A percentile compares a stretch with the other conserved stretches of the same genome.
These are phyloP conservation scores for Vespertilio murinus DNA, from an alignment of 2,797 vertebrate genomes.

Conservation along the genomic window DNA sequence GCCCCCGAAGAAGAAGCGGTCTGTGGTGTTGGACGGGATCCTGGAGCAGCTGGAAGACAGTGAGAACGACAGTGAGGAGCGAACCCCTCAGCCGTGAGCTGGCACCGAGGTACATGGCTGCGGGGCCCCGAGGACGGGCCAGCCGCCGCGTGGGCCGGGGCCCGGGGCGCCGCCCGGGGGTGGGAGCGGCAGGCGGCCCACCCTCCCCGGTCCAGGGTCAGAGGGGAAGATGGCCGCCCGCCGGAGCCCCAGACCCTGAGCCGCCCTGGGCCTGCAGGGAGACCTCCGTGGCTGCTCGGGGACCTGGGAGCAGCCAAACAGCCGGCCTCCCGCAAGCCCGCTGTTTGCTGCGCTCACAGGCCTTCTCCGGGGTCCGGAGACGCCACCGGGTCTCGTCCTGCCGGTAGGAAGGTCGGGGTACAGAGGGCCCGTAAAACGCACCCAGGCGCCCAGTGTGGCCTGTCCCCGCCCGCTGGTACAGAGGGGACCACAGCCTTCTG, in stretches of 20 bases:
- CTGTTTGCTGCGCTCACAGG: fast-evolving
- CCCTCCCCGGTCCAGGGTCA: background rate
- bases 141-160: background rate
- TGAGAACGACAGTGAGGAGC: slow-evolving; percentile 67
- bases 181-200: background rate
- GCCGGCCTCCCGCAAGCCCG: fast-evolving
- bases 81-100: slow-evolving; percentile 46
- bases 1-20: slow-evolving; percentile 87
- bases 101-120: slow-evolving; percentile 38
- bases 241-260: background rate
- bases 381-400: background rate
- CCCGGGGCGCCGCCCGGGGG: fast-evolving
- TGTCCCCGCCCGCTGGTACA: too few relatives aligned
- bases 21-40: slow-evolving; percentile 90
- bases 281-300: fast-evolving
- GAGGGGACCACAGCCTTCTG: background rate
- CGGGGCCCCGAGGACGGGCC: background rate
- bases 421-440: too few relatives aligned
- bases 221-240: background rate
- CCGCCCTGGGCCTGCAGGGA: background rate
- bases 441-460: too few relatives aligned
- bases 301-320: background rate
- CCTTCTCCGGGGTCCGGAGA: too few relatives aligned
- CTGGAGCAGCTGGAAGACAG: slow-evolving; percentile 91
- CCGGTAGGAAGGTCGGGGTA: background rate